phyloP scores from a whole-genome alignment of 2,888 invertebrate genomes.

The Venusia cambrica region DNA sequence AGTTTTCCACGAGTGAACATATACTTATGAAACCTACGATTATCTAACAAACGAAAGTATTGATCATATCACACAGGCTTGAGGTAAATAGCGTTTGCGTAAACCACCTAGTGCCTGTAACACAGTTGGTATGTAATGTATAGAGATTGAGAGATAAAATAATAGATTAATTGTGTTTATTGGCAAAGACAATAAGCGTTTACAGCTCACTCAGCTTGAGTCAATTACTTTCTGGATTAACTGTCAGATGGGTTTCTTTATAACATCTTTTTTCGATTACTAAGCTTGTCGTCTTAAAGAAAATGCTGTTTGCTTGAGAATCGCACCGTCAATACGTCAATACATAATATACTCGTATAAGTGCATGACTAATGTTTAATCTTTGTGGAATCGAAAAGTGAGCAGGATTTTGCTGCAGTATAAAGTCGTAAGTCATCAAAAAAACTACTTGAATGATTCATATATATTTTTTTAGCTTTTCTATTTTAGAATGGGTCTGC shows the following conservation, averaged over 20 bases:
- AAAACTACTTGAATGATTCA: no score
- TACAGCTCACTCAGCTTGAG: conserved; percentile 68
- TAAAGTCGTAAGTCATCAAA: no score
- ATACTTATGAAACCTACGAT: not conserved
- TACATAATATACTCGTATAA: no score
- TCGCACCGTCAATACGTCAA: no score
- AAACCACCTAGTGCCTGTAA: conserved; percentile 7
- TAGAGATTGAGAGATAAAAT: conserved; percentile 29
- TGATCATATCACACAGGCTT: not conserved
- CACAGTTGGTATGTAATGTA: conserved; percentile 1
- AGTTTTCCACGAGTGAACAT: no score
- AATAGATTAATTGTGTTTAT: conserved; percentile 68
- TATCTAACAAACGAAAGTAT: conserved; percentile 6
- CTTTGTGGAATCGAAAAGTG: no score
- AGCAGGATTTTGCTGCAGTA: no score
- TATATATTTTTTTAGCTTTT: no score
- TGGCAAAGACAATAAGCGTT: conserved; percentile 68
- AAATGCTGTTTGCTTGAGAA: no score
- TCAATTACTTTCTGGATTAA: conserved; percentile 72
- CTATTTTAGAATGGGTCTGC: no score
- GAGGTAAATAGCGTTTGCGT: conserved; percentile 4
- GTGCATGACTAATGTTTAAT: no score
- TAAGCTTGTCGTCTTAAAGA: no score
- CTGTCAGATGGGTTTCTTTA: conserved; percentile 30
- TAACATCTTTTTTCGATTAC: conserved; percentile 3